A percentile compares a stretch with the other conserved stretches of the same genome.
Conservation (phyloP, 2,113 vertebrate genomes). For the Pavo muticus region DNA sequence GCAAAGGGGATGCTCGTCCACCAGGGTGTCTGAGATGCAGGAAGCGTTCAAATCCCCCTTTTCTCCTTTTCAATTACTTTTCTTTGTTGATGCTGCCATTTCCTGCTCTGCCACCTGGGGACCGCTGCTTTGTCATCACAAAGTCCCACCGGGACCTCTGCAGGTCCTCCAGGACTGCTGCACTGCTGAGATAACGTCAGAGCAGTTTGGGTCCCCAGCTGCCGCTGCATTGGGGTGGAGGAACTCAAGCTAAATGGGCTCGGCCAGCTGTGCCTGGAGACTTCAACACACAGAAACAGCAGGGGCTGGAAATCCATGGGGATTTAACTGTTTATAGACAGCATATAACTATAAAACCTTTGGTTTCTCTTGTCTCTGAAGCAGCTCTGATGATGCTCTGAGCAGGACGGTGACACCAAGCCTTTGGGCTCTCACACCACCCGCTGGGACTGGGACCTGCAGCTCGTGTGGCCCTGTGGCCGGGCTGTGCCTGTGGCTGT, state of each 20-base stretch:
- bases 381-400: background rate
- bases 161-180: background rate
- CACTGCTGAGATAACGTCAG: background rate
- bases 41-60: background rate
- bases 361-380: background rate
- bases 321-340: background rate
- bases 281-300: background rate
- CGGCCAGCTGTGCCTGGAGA: background rate
- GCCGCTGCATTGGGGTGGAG: background rate
- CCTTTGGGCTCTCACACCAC: fast-evolving
- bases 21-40: background rate
- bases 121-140: background rate
- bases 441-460: background rate
- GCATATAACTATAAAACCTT: background rate
- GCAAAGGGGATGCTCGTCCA: background rate
- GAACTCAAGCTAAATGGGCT: background rate
- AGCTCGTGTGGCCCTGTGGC: background rate
- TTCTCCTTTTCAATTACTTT: background rate
- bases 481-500: fast-evolving
- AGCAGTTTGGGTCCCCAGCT: background rate
- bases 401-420: background rate
- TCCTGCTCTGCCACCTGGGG: background rate
- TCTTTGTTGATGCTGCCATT: background rate
- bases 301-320: background rate
- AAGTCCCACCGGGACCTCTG: background rate